A percentile compares a stretch with the other conserved stretches of the same genome.
These are phyloP conservation scores for Brachypterus glaber DNA, from an alignment of 2,888 invertebrate genomes.

Conservation along the genomic window DNA sequence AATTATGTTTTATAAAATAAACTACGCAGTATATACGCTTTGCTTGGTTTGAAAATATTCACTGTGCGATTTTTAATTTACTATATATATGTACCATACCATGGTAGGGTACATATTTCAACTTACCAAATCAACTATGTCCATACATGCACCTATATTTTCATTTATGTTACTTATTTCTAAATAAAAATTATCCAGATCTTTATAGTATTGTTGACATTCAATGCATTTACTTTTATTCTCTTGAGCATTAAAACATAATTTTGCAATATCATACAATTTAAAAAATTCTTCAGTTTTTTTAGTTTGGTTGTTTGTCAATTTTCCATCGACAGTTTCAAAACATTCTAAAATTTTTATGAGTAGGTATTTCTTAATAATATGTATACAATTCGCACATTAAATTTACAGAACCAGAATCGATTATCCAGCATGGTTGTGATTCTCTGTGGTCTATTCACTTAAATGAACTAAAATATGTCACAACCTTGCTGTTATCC, in stretches of 20 bases:
- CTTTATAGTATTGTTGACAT: slow-evolving; percentile 47
- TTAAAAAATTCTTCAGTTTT: slow-evolving; percentile 44
- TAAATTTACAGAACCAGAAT: too few relatives aligned
- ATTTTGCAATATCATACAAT: slow-evolving; percentile 41
- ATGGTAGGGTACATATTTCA: too few relatives aligned
- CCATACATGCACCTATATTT: slow-evolving; percentile 55
- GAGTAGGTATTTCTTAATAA: neutral
- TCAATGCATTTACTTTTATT: slow-evolving; percentile 39
- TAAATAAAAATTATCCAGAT: slow-evolving; percentile 49
- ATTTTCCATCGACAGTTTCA: slow-evolving; percentile 39
- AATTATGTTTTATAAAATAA: too few relatives aligned
- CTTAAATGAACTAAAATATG: too few relatives aligned
- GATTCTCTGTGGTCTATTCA: too few relatives aligned
- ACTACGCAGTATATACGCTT: too few relatives aligned
- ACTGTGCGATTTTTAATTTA: too few relatives aligned
- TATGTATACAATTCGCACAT: neutral
- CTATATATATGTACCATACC: neutral
- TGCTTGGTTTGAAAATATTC: too few relatives aligned
- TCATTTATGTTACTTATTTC: slow-evolving; percentile 49
- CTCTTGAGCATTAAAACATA: slow-evolving; percentile 39
- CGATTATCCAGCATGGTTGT: too few relatives aligned
- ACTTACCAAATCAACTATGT: slow-evolving; percentile 54
- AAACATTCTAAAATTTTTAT: slow-evolving; percentile 48
- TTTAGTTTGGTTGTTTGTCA: slow-evolving; percentile 41
- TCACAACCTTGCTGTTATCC: too few relatives aligned